Conservation (phyloP, 2,797 vertebrate genomes). For the Pipistrellus pygmaeus region DNA sequence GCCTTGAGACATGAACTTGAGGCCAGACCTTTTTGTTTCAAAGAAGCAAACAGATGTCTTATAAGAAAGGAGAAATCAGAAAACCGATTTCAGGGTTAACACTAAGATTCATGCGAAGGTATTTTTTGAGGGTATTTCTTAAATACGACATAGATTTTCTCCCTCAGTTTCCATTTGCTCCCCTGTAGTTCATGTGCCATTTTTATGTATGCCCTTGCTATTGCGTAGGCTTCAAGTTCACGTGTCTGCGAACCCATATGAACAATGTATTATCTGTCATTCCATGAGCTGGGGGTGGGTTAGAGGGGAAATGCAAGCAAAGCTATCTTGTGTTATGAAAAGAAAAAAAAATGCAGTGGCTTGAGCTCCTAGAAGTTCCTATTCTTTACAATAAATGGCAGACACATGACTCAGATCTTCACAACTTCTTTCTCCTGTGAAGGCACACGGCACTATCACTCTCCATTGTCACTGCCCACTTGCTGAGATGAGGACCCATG, state of each 20-base stretch:
- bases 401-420: neutral
- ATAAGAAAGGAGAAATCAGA: neutral
- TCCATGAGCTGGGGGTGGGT: fast-evolving
- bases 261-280: slow-evolving; percentile 65
- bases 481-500: neutral
- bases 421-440: neutral
- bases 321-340: slow-evolving; percentile 23
- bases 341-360: slow-evolving; percentile 40
- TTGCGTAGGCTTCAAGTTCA: slow-evolving; percentile 18
- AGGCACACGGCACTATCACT: neutral
- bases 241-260: slow-evolving; percentile 11
- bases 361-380: neutral
- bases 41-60: slow-evolving; percentile 41
- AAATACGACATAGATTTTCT: neutral
- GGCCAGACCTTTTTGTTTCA: neutral
- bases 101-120: neutral
- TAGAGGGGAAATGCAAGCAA: neutral
- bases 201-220: neutral
- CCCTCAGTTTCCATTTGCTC: neutral
- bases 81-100: neutral
- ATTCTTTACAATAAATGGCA: slow-evolving; percentile 27
- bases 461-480: neutral
- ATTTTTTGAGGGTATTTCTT: slow-evolving; percentile 10
- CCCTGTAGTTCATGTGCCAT: neutral
- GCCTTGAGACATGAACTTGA: neutral